Evolutionary conservation across 2,888 invertebrate genomes (phyloP).

Genomic region (Nephrotoma guestfalica): DNA sequence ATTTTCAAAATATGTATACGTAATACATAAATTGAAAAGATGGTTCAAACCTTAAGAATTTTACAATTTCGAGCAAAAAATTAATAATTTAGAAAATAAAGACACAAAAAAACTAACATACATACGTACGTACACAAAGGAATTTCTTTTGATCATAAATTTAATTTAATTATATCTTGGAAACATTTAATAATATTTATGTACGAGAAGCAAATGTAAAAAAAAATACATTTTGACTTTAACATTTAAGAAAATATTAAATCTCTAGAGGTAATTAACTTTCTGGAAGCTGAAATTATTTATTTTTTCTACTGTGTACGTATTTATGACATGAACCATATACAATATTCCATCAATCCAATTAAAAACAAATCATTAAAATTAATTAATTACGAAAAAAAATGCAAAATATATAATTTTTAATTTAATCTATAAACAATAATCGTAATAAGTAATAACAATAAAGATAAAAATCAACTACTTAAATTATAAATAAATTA

Average conservation of each 20-base stretch:
- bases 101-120: not conserved
- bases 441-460: not conserved
- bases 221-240: not conserved
- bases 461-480: not conserved
- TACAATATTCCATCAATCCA: not conserved
- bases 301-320: not conserved
- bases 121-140: not conserved
- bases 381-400: not conserved
- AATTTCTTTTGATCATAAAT: not conserved
- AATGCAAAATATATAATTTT: not conserved
- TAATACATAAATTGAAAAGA: not conserved
- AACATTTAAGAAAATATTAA: not conserved
- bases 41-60: not conserved
- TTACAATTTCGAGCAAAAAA: not conserved
- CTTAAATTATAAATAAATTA: not conserved
- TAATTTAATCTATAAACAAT: not conserved
- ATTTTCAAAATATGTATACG: not conserved
- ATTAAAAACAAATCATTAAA: not conserved
- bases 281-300: not conserved
- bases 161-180: not conserved
- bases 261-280: not conserved
- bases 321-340: not conserved
- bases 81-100: not conserved
- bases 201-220: not conserved
- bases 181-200: not conserved